phyloP scores from a whole-genome alignment of 2,888 invertebrate species.

The Xylocampa areola region DNA sequence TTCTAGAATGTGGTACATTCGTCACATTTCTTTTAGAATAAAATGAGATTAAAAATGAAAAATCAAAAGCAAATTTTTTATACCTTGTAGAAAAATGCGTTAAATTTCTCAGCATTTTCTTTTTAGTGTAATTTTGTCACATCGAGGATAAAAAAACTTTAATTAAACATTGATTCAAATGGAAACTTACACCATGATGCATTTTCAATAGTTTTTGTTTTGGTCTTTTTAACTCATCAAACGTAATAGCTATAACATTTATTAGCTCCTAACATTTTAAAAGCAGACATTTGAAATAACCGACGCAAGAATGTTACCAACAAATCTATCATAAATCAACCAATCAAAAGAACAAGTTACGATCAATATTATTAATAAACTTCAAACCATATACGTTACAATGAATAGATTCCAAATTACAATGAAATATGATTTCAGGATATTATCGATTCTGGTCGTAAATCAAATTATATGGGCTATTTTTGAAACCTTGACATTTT shows the following conservation, averaged over 20 bases:
- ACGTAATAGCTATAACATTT: slow-evolving; percentile 11
- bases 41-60: no score
- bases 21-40: no score
- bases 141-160: no score
- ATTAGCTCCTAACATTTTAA: slow-evolving; percentile 7
- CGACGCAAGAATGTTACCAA: slow-evolving; percentile 6
- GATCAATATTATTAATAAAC: slow-evolving; percentile 29
- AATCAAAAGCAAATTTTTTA: no score
- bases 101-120: no score
- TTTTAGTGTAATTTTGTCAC: no score
- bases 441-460: slow-evolving; percentile 33
- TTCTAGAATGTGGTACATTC: no score
- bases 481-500: slow-evolving; percentile 55
- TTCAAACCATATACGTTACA: slow-evolving; percentile 24
- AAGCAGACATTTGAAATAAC: slow-evolving; percentile 4
- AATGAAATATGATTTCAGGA: slow-evolving; percentile 45
- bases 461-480: slow-evolving; percentile 39
- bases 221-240: slow-evolving; percentile 18
- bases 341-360: slow-evolving; percentile 25
- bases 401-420: slow-evolving; percentile 21
- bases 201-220: no score
- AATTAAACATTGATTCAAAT: no score
- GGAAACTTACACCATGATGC: no score
- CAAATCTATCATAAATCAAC: slow-evolving; percentile 34
- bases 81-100: no score